These are phyloP conservation scores for Geophilus truncorum DNA, from an alignment of 2,888 invertebrate species.

Conservation along the genomic window DNA sequence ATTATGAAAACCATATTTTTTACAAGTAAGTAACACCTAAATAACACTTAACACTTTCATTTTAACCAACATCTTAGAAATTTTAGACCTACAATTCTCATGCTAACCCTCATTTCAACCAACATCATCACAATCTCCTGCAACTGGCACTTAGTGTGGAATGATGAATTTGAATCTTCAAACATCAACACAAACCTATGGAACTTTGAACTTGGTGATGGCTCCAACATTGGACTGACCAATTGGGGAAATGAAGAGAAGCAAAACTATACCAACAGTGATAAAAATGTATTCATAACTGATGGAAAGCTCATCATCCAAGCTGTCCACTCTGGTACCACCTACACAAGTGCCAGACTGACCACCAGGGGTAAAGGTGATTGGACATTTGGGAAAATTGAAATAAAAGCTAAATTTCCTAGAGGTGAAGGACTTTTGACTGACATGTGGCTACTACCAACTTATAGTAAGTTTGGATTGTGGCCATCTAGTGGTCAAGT, in stretches of 20 bases:
- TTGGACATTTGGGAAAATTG: conserved; percentile 20
- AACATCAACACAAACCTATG: not conserved
- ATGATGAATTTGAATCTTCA: conserved; percentile 5
- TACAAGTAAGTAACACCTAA: too few relatives aligned
- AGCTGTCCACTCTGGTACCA: not conserved
- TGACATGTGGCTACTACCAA: conserved; percentile 17
- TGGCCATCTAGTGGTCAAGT: conserved; percentile 23
- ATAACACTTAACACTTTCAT: too few relatives aligned
- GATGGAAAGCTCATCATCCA: conserved; percentile 11
- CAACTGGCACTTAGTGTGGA: conserved; percentile 27
- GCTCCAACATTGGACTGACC: not conserved
- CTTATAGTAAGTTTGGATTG: not conserved
- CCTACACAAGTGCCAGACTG: conserved; percentile 2
- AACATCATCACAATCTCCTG: too few relatives aligned
- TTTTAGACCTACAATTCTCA: too few relatives aligned
- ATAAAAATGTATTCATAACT: not conserved
- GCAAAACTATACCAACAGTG: not conserved
- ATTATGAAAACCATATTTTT: too few relatives aligned
- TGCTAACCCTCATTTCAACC: too few relatives aligned
- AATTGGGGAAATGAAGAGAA: conserved; percentile 20
- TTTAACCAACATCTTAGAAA: too few relatives aligned
- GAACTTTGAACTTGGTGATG: not conserved
- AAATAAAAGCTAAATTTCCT: not conserved
- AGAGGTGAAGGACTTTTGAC: not conserved
- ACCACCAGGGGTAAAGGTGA: not conserved